Conservation (phyloP, 2,113 vertebrate species). For the Madoqua kirkii region DNA sequence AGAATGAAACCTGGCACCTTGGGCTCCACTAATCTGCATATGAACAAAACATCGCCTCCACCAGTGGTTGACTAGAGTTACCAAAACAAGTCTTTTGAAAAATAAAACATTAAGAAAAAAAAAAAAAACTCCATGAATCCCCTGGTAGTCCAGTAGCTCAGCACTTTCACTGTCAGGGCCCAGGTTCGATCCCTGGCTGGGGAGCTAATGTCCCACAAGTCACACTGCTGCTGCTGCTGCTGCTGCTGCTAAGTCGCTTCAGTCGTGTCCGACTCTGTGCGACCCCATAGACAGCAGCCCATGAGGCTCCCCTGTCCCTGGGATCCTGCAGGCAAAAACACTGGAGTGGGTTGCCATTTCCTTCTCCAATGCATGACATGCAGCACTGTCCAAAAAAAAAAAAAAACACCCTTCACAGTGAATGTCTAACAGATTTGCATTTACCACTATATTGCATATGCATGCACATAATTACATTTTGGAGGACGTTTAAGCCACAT, state of each 20-base stretch:
- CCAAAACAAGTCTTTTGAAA: slow-evolving; percentile 1
- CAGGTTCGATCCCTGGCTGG: neutral
- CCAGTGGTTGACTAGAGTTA: neutral
- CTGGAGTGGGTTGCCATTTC: too few relatives aligned
- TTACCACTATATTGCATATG: neutral
- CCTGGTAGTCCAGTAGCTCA: neutral
- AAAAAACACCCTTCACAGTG: neutral
- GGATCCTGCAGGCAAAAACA: too few relatives aligned
- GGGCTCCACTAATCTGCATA: neutral
- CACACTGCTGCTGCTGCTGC: too few relatives aligned
- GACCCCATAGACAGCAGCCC: too few relatives aligned
- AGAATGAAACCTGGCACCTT: neutral
- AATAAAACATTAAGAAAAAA: slow-evolving; percentile 20
- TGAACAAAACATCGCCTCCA: neutral
- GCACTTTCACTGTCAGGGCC: neutral
- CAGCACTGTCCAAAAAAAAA: neutral
- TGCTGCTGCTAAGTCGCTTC: too few relatives aligned
- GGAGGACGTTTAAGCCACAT: slow-evolving; percentile 4
- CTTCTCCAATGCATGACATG: neutral
- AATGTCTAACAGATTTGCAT: neutral
- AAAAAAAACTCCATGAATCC: neutral
- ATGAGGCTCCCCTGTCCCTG: too few relatives aligned
- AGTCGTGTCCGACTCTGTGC: too few relatives aligned
- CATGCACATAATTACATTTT: neutral
- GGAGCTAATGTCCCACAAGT: neutral